Evolutionary conservation across 2,888 invertebrate species (phyloP).

Genomic region (Hypsopygia costalis): DNA sequence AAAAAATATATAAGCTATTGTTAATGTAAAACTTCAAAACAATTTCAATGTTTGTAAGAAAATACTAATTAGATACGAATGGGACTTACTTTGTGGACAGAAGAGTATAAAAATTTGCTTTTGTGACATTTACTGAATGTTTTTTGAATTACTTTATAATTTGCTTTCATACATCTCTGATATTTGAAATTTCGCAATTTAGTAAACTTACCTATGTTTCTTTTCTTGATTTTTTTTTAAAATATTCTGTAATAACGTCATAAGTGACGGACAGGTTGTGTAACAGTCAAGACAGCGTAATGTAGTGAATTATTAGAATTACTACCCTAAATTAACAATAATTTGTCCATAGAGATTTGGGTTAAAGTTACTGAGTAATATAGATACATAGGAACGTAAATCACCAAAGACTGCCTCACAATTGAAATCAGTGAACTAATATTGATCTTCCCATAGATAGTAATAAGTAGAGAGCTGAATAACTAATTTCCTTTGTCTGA

Average conservation of each 20-base stretch:
- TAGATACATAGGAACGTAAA: constrained; percentile 12
- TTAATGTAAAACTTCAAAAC: too few relatives aligned
- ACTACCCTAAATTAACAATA: too few relatives aligned
- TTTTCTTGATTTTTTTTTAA: neutral
- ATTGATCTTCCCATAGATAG: constrained; percentile 30
- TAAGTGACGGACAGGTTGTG: neutral
- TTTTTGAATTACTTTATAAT: too few relatives aligned
- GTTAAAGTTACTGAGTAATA: neutral
- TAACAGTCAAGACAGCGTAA: neutral
- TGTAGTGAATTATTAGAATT: neutral
- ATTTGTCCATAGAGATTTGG: neutral
- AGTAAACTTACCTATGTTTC: too few relatives aligned
- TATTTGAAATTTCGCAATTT: too few relatives aligned
- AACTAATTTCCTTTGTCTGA: constrained; percentile 12
- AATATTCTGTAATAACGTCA: neutral
- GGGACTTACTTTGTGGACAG: too few relatives aligned
- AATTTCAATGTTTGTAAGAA: too few relatives aligned
- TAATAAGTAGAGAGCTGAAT: constrained; percentile 7
- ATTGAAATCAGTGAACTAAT: constrained; percentile 22
- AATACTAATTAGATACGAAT: too few relatives aligned
- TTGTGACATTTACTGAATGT: too few relatives aligned
- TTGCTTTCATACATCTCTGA: too few relatives aligned
- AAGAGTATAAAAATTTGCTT: too few relatives aligned
- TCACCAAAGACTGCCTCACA: constrained; percentile 43
- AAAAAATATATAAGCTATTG: too few relatives aligned